A percentile compares a stretch with the other conserved stretches of the same genome.
These are phyloP conservation scores for Brachystomella parvula DNA, from an alignment of 1,140 invertebrate genomes.

Conservation along the genomic window DNA sequence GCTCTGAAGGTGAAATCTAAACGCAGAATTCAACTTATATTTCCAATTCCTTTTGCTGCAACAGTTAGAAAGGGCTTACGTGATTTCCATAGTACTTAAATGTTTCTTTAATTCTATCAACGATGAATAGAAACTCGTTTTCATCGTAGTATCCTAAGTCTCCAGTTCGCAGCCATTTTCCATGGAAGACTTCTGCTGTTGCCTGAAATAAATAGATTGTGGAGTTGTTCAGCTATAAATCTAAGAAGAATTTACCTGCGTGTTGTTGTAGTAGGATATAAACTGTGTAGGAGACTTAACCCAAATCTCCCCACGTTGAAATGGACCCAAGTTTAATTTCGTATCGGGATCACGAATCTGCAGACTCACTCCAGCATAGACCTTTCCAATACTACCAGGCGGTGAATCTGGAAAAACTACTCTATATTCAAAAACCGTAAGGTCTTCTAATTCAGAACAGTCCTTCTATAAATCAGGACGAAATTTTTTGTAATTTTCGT, in stretches of 20 bases:
- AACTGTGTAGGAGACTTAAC: slow-evolving; percentile 11
- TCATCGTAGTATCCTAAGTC: slow-evolving; percentile 41
- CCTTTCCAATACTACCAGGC: slow-evolving; percentile 16
- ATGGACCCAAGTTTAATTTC: slow-evolving; percentile 18
- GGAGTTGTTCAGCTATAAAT: neutral
- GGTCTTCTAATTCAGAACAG: too few relatives aligned
- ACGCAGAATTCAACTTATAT: neutral
- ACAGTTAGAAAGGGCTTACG: slow-evolving; percentile 23
- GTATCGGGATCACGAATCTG: slow-evolving; percentile 27
- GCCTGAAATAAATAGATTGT: slow-evolving; percentile 18
- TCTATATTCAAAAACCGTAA: neutral
- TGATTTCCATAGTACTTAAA: slow-evolving; percentile 40
- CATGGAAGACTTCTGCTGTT: slow-evolving; percentile 24
- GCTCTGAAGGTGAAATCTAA: slow-evolving; percentile 30
- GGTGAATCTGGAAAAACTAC: slow-evolving; percentile 4
- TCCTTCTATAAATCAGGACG: too few relatives aligned
- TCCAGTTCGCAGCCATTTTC: slow-evolving; percentile 41
- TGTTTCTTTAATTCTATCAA: slow-evolving; percentile 41
- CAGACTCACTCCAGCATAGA: slow-evolving; percentile 17
- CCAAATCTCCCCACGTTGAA: slow-evolving; percentile 31
- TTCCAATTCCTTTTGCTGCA: neutral
- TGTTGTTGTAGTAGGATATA: slow-evolving; percentile 22
- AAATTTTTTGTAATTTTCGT: too few relatives aligned
- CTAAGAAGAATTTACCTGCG: slow-evolving; percentile 3
- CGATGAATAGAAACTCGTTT: slow-evolving; percentile 39